Evolutionary conservation across 2,797 vertebrate species (phyloP), one percentile per base, ranked within the genome.

Genomic region (Iguana delicatissima): DNA sequence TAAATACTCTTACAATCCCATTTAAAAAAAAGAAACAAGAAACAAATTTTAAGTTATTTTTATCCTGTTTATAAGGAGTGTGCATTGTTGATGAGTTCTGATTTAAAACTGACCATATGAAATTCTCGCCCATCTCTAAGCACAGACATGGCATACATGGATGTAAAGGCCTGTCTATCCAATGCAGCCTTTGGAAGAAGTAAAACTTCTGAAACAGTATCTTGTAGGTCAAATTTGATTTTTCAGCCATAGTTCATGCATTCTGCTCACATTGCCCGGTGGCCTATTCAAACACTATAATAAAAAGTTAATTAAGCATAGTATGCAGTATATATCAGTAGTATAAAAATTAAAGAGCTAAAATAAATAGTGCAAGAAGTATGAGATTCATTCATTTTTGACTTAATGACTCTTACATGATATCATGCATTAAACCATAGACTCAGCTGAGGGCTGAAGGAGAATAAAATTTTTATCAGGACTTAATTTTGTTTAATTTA

Each of bases 401-500:
- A 92, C 88, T 50, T 86, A 94, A 93, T 91, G 55, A 6, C 79
- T 95, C 94, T 90, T 93, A 93, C 59, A 88, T 91, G 10, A 80
- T 80, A 86, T 77, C 22, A 85, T 91, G 88, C 0, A 24, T 93
- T 96, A 90, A 94, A 85, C 86, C 55, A 18, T 59, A 26, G 91
- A 46, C 67, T 95, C 90, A 64, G 88, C 72, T 87, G 84, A 81
- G 91, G 62, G 89, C 88, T 91, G 85, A 86, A 93, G 92, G 52
- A 91, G 69, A 94, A 89, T 93, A 93, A 87, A 29, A 90, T 92
- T 96, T 96, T 96, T 94, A 95, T 94, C 91, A 94, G 85, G 52
- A 90, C 83, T 96, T 95, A 94, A 95, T 95, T 96, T 88, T 94
- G 91, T 94, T 95, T 95, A 91, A 96, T 95, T 92, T 94, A 93